A percentile compares a stretch with the other conserved stretches of the same genome.
phyloP scores from a whole-genome alignment of 2,113 vertebrate species.

The Thamnaconus septentrionalis region DNA sequence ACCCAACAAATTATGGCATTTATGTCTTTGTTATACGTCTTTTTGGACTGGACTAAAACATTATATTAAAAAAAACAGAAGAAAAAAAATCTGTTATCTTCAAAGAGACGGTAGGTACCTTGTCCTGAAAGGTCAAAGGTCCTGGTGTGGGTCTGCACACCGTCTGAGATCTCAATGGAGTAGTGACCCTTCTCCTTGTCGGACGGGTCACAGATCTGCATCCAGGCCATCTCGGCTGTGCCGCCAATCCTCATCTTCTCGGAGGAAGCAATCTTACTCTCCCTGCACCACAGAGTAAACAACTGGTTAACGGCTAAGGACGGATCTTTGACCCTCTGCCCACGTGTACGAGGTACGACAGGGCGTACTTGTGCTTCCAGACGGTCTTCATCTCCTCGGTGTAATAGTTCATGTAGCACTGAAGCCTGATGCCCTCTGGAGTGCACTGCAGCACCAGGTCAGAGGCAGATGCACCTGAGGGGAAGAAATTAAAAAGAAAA shows the following conservation, averaged over 20 bases:
- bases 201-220: constrained; percentile 91
- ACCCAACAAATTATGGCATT: too few relatives aligned
- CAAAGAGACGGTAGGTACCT: constrained; percentile 60
- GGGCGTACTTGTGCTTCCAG: constrained; percentile 89
- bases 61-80: too few relatives aligned
- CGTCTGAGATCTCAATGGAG: constrained; percentile 88
- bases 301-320: not conserved
- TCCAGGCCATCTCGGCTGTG: constrained; percentile 88
- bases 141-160: constrained; percentile 81
- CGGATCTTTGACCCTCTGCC: not conserved
- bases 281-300: constrained; percentile 68
- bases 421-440: constrained; percentile 93
- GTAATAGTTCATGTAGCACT: constrained; percentile 94
- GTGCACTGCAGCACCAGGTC: constrained; percentile 91
- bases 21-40: not conserved
- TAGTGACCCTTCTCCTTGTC: constrained; percentile 97
- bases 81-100: not conserved
- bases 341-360: too few relatives aligned
- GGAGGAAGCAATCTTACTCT: constrained; percentile 90
- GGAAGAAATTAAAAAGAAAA: not conserved
- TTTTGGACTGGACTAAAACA: too few relatives aligned
- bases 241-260: constrained; percentile 95
- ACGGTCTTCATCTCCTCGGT: constrained; percentile 92
- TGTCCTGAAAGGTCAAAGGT: constrained; percentile 92
- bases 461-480: constrained; percentile 87